Evolutionary conservation across 2,797 vertebrate species (phyloP).

Genomic region (Gymnopithys bicolor): DNA sequence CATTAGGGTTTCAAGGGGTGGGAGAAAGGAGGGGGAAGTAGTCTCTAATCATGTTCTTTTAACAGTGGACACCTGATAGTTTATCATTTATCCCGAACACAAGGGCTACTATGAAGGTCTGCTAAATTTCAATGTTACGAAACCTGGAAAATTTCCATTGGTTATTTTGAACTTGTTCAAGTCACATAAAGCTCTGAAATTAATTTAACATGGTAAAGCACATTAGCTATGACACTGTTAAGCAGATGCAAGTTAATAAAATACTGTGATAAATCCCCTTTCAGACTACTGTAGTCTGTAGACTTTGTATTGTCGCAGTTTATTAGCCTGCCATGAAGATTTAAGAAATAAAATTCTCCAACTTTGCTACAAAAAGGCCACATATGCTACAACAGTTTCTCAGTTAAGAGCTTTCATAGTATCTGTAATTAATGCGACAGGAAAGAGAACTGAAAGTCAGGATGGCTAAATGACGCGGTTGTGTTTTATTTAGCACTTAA

Average conservation of each 20-base stretch:
- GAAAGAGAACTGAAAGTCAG: background rate
- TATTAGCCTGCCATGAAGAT: constrained; percentile 12
- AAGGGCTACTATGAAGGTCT: background rate
- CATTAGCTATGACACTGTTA: background rate
- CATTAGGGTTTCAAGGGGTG: fast-evolving
- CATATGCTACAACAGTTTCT: background rate
- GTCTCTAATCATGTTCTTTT: background rate
- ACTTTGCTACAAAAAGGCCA: background rate
- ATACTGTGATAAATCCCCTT: background rate
- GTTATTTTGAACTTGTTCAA: background rate
- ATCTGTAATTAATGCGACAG: background rate
- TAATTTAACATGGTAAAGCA: background rate
- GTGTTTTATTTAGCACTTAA: background rate
- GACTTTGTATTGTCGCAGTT: background rate
- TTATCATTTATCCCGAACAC: background rate
- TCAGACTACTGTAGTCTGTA: background rate
- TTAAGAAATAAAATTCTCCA: background rate
- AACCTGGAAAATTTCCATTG: background rate
- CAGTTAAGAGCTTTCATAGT: background rate
- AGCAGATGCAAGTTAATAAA: constrained; percentile 32
- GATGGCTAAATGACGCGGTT: background rate
- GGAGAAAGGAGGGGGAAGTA: background rate
- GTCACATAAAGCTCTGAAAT: background rate
- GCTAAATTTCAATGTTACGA: background rate
- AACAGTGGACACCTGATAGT: background rate